Percentiles rank a stretch among this genome's conserved stretches.
phyloP scores from a whole-genome alignment of 2,113 vertebrate genomes.

The Eublepharis macularius region DNA sequence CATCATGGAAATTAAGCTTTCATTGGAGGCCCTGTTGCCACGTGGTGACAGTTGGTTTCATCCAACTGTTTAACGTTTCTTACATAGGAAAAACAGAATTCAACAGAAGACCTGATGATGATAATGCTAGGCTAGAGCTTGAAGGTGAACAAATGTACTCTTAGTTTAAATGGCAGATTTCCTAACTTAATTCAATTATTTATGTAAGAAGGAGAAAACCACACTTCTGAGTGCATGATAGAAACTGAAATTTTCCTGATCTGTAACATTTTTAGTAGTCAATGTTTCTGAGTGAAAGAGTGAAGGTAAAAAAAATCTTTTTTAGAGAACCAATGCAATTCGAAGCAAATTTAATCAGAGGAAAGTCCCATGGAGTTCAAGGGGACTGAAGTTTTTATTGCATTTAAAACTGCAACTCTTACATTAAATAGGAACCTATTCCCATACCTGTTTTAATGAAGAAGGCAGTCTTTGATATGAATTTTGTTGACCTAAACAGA shows the following conservation, averaged over 20 bases:
- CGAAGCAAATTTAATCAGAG: neutral
- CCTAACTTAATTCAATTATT: neutral
- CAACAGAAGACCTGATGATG: neutral
- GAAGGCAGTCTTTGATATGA: no score
- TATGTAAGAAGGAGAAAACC: conserved; percentile 27
- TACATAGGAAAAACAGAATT: neutral
- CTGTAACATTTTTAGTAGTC: conserved; percentile 19
- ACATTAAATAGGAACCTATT: neutral
- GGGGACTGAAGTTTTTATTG: neutral
- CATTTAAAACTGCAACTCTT: neutral
- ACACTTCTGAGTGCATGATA: conserved; percentile 5
- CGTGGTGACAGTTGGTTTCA: no score
- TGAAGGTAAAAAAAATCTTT: conserved; percentile 2
- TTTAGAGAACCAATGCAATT: conserved; percentile 15
- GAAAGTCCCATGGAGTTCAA: neutral
- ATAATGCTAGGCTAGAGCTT: neutral
- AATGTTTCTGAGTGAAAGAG: conserved; percentile 10
- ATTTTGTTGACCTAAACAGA: no score
- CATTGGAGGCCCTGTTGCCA: no score
- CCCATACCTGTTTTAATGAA: no score
- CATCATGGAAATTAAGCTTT: neutral
- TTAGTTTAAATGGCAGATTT: conserved; percentile 13
- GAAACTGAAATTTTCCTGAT: neutral
- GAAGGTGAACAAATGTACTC: neutral
- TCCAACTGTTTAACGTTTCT: neutral